Base-by-base conservation (phyloP, 1,140 invertebrate genomes). In the Drosophila funebris region DNA sequence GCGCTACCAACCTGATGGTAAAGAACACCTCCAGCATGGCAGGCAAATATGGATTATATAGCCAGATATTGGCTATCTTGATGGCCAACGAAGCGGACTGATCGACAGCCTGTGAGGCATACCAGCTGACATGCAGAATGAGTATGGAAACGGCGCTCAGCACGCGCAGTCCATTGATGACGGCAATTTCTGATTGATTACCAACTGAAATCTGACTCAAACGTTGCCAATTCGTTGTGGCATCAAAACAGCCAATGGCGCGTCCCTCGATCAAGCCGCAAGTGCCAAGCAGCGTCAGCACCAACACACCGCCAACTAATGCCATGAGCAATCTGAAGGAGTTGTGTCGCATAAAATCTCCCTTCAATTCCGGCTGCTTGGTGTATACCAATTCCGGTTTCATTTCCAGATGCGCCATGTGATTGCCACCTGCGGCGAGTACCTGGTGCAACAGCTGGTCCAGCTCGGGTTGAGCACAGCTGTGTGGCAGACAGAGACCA, bases 151-250 rank as follows among this genome's bases (percentile, higher is more conserved):
- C 52, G 0, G 79, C 79, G 8, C 22, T 22, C 11, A 60, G 5
- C 0, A 83, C 75, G 1, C 79, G 57, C n/a, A 84, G 22, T 0
- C 79, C 79, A 36, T 84, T 78, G 20, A 83, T 71, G 61, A 62
- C 14, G 9, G 13, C 43, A 1, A 84, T 84, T 24, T 84, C 80
- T 20, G n/a, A n/a, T n/a, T 64, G 44, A 0, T 5, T 13, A 6
- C 11, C 48, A 5, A 53, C 16, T 0, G 27, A 31, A 0, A 37
- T 14, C 18, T 72, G 43, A 41, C 57, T 63, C 0, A 70, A 41
- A 11, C 50, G 53, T 13, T 50, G 41, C 80, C 80, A 83, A 16
- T 83, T 83, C 36, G 24, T 22, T 1, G 22, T 1, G 7, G 79
- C 7, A 22, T 83, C 22, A 8, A 82, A 82, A 56, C 78, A 80